Base-by-base conservation (phyloP, 92 coral and sea anemone species). In the Umimayanthus kanabou region DNA sequence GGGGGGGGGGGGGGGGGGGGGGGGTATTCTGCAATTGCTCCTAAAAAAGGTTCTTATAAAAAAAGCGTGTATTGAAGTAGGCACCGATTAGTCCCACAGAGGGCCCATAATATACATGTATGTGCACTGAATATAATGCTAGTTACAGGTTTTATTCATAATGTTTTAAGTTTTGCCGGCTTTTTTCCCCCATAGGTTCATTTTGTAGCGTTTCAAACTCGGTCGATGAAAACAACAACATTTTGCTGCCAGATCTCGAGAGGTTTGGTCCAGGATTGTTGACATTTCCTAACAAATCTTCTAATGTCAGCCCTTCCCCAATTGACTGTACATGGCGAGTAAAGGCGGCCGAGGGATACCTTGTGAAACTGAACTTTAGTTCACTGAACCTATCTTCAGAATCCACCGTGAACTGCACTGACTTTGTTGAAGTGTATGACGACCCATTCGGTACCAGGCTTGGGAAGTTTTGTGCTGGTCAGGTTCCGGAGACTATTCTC, bases 301-400 rank as follows among this genome's bases (percentile, higher is more conserved):
- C 87, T 2, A 3, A 8, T 28, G 20, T 47, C 47, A 70, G 30
- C 9, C 58, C 78, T 1, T 45, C 87, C 0, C 29, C 78, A 28
- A 70, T 83, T 70, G 87, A 83, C 22, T 83, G 87, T 45, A 83
- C 87, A 30, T 83, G 87, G 87, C 57, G 87, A 33, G 7, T 83
- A 26, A 83, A 70, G 43, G 87, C 79, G 43, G 43, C 78, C 6
- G 39, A 83, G 30, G 78, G 43, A 29, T 30, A 69, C 14, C 39
- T 70, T 28, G 64, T 83, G 23, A 83, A 16, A 29, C 33, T 83
- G 39, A 47, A 14, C 14, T 70, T 83, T 18, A 71, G 20, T 47
- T 64, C 87, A 69, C 43, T 83, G n/a, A 83, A 83, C 43, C 77
- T 83, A 16, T 83, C 69, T 61, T 61, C 69, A 61, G 69, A 61